Percentiles rank a stretch among this genome's conserved stretches.
Conservation (phyloP, 1,140 invertebrate species). For the Drosophila chauvacae region DNA sequence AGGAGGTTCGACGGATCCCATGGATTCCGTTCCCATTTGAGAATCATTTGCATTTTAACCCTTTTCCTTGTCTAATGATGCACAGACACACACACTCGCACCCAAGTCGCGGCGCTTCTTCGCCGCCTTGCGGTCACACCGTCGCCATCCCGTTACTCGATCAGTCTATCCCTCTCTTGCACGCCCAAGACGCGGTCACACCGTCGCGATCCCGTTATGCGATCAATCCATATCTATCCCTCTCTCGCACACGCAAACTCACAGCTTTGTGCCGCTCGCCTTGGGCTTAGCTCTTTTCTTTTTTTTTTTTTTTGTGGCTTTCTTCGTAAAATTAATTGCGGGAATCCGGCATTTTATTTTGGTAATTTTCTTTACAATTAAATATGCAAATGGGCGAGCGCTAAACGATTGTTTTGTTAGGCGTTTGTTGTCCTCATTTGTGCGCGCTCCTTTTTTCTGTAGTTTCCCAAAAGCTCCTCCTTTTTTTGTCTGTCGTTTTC, state of each 20-base stretch:
- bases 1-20: slow-evolving; percentile 4
- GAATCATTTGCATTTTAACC: slow-evolving; percentile 59
- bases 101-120: slow-evolving; percentile 33
- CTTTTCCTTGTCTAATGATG: slow-evolving; percentile 37
- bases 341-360: slow-evolving; percentile 25
- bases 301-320: slow-evolving; percentile 19
- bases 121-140: slow-evolving; percentile 37
- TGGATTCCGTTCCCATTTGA: slow-evolving; percentile 35
- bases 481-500: no score
- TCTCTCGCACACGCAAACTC: background rate
- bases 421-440: slow-evolving; percentile 41
- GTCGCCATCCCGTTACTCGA: background rate
- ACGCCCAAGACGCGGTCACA: slow-evolving; percentile 12
- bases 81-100: background rate
- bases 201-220: background rate
- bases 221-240: no score
- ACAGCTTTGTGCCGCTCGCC: background rate
- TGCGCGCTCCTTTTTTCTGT: background rate
- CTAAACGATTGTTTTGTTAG: slow-evolving; percentile 49
- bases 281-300: background rate
- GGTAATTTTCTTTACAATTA: slow-evolving; percentile 75
- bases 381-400: slow-evolving; percentile 64
- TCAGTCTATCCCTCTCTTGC: background rate
- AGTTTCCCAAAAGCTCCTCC: no score
- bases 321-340: slow-evolving; percentile 32